These are phyloP conservation scores for Trichoplax adhaerens DNA, from an alignment of 37 sponge, comb jelly and placozoan genomes.

Conservation along the genomic window DNA sequence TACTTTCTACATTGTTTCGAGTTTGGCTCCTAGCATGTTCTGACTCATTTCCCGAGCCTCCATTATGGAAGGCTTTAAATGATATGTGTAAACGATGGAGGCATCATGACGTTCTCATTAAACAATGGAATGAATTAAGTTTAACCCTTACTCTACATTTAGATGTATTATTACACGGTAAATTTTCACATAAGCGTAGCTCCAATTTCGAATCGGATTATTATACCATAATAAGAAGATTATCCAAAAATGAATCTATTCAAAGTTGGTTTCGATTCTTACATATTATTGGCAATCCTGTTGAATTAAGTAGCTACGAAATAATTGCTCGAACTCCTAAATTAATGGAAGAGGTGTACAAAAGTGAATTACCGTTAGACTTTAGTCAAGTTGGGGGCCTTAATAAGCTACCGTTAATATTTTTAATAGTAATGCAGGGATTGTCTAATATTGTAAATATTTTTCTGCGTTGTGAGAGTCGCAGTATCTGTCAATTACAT, in stretches of 20 bases:
- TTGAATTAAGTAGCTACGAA: constrained; percentile 45
- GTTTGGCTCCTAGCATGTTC: constrained; percentile 48
- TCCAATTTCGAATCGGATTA: constrained; percentile 11
- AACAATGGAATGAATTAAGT: constrained; percentile 44
- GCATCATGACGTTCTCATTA: constrained; percentile 41
- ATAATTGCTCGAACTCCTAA: constrained; percentile 20
- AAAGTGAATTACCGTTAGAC: not conserved
- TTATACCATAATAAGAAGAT: not conserved
- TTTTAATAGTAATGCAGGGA: constrained; percentile 37
- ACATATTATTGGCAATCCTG: constrained; percentile 69
- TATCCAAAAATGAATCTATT: constrained; percentile 27
- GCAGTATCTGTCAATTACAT: too few species aligned
- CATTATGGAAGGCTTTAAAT: constrained; percentile 57
- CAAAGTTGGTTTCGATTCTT: constrained; percentile 80
- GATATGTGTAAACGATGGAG: constrained; percentile 58
- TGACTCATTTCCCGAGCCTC: constrained; percentile 42
- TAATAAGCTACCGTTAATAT: constrained; percentile 29
- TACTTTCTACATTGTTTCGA: constrained; percentile 41
- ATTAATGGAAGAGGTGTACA: constrained; percentile 29
- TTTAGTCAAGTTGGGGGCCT: constrained; percentile 7
- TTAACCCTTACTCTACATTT: constrained; percentile 24
- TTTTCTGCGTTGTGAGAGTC: constrained; percentile 18
- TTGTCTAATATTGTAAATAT: constrained; percentile 32
- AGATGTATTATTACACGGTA: too few species aligned
- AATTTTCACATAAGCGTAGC: too few species aligned